phyloP scores from a whole-genome alignment of 1,140 invertebrate species.

The Lethocerus indicus region DNA sequence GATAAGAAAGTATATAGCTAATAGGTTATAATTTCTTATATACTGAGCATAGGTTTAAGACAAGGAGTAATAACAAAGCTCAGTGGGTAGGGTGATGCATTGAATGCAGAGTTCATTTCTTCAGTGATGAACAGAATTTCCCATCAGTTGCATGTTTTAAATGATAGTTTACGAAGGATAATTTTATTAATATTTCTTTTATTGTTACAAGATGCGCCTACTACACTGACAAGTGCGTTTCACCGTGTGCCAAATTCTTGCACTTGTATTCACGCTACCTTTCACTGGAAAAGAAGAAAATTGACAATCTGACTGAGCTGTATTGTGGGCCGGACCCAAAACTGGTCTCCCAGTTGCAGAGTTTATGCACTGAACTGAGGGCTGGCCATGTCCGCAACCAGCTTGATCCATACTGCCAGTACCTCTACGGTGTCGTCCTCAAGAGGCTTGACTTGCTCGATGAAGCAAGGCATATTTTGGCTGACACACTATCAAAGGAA shows the following conservation, averaged over 20 bases:
- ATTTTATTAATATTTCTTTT: constrained; percentile 12
- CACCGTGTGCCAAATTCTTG: constrained; percentile 54
- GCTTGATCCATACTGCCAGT: constrained; percentile 76
- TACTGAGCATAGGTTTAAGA: too few species aligned
- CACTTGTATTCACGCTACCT: constrained; percentile 74
- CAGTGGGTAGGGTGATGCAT: too few species aligned
- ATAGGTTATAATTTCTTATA: too few species aligned
- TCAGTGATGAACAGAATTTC: too few species aligned
- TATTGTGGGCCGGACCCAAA: constrained; percentile 47
- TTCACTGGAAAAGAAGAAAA: constrained; percentile 71
- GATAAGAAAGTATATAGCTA: too few species aligned
- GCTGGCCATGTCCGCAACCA: constrained; percentile 38
- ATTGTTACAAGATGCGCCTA: constrained; percentile 46
- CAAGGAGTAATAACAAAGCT: too few species aligned
- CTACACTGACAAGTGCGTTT: constrained; percentile 53
- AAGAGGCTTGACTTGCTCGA: constrained; percentile 68
- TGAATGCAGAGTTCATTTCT: too few species aligned
- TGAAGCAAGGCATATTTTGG: constrained; percentile 55
- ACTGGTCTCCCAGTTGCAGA: constrained; percentile 34
- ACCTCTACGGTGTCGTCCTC: constrained; percentile 80
- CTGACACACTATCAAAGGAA: constrained; percentile 55
- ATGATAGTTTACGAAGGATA: too few species aligned
- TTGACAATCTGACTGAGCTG: constrained; percentile 66
- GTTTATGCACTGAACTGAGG: constrained; percentile 34
- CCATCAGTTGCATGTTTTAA: too few species aligned